A percentile compares a stretch with the other conserved stretches of the same genome.
Evolutionary conservation across 1,140 invertebrate species (phyloP).

Genomic region (Eueides isabella): DNA sequence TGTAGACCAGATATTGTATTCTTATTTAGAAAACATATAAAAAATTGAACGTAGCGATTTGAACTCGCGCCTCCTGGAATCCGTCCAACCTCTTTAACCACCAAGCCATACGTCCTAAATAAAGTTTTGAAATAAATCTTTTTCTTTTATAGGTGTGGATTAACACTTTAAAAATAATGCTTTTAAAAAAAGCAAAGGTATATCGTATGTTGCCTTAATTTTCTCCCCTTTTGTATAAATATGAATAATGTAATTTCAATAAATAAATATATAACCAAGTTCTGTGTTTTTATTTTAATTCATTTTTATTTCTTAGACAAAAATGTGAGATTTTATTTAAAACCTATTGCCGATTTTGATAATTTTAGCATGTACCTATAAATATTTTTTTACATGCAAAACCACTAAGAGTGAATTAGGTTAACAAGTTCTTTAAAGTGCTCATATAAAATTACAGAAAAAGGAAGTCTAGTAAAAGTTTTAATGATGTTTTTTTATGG

Average conservation of each 20-base stretch:
- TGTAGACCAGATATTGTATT: conserved; percentile 25
- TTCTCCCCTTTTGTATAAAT: not conserved
- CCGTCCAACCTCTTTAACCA: no score
- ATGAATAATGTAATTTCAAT: not conserved
- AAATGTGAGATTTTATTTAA: not conserved
- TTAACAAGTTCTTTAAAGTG: not conserved
- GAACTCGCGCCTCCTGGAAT: no score
- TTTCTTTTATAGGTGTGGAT: no score
- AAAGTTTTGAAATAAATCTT: no score
- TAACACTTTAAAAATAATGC: no score
- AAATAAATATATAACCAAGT: not conserved
- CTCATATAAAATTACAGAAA: not conserved
- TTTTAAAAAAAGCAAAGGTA: no score
- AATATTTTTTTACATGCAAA: not conserved
- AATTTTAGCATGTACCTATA: not conserved
- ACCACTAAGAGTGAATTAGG: not conserved
- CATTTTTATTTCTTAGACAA: not conserved
- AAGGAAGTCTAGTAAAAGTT: not conserved
- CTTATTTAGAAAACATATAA: no score
- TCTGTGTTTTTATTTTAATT: not conserved
- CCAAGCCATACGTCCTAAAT: no score
- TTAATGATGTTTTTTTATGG: not conserved
- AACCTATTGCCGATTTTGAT: not conserved
- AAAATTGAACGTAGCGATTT: no score
- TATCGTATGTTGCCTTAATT: not conserved